Percentiles rank a stretch among this genome's conserved stretches.
phyloP scores from a whole-genome alignment of 2,113 vertebrate species.

The Chaenogobius annularis region DNA sequence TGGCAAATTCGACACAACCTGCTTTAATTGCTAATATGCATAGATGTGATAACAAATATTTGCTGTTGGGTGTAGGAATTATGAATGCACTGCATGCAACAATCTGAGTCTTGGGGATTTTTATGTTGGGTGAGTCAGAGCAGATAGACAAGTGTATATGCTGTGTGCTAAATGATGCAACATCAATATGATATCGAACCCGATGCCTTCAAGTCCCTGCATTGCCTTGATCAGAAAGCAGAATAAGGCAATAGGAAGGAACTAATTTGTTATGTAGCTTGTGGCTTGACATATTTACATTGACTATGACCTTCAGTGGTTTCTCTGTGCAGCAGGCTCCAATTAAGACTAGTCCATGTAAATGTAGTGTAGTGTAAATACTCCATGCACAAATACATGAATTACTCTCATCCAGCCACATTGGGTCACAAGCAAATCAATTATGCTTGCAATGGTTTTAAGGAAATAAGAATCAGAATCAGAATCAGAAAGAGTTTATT shows the following conservation, averaged over 20 bases:
- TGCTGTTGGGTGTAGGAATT: constrained; percentile 59
- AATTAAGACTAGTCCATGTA: constrained; percentile 23
- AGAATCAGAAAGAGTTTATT: no score
- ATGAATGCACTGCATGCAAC: constrained; percentile 41
- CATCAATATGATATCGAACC: constrained; percentile 59
- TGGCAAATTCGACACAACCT: constrained; percentile 58
- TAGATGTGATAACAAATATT: constrained; percentile 64
- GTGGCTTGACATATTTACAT: constrained; percentile 13
- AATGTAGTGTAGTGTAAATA: constrained; percentile 33
- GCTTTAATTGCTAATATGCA: constrained; percentile 59
- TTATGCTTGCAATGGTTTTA: background rate
- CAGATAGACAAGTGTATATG: constrained; percentile 27
- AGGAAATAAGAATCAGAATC: no score
- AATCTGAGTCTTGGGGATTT: constrained; percentile 41
- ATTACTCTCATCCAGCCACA: background rate
- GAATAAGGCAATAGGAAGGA: constrained; percentile 49
- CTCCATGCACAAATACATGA: constrained; percentile 7
- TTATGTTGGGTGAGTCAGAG: constrained; percentile 31
- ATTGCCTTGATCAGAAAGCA: constrained; percentile 36
- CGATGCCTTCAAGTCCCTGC: constrained; percentile 33
- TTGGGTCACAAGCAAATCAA: background rate
- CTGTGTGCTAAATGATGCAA: constrained; percentile 38
- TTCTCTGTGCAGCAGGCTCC: background rate
- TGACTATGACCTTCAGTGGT: constrained; percentile 26
- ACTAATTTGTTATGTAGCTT: constrained; percentile 48